phyloP scores from a whole-genome alignment of 35 echinoderm and acorn worm genomes.

The Anneissia japonica region DNA sequence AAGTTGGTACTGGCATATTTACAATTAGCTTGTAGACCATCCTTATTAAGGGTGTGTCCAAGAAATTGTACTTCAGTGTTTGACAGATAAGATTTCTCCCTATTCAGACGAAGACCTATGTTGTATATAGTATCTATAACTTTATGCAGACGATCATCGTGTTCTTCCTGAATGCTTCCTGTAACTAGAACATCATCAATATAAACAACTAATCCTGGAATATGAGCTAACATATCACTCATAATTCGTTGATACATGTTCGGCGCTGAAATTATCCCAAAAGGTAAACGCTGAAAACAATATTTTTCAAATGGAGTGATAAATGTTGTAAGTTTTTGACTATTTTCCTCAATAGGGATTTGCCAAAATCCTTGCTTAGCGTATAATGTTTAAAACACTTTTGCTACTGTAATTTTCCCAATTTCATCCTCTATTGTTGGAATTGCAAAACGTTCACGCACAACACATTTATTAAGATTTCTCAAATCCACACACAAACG shows the following conservation, averaged over 20 bases:
- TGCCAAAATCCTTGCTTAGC: background rate
- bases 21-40: too few relatives aligned
- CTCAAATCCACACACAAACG: conserved; percentile 8
- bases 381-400: background rate
- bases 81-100: too few relatives aligned
- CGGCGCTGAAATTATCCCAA: background rate
- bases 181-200: conserved; percentile 15
- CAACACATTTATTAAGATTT: conserved; percentile 19
- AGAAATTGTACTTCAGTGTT: too few relatives aligned
- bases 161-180: background rate
- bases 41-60: too few relatives aligned
- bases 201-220: background rate
- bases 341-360: background rate
- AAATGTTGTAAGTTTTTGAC: background rate
- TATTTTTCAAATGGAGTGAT: background rate
- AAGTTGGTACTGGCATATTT: too few relatives aligned
- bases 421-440: conserved; percentile 27
- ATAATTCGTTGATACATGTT: background rate
- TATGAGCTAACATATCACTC: too few relatives aligned
- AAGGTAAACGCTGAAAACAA: background rate
- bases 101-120: too few relatives aligned
- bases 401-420: background rate
- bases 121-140: background rate
- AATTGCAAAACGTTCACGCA: conserved; percentile 13
- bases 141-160: conserved; percentile 3